A percentile compares a stretch with the other conserved stretches of the same genome.
phyloP scores from a whole-genome alignment of 2,113 vertebrate genomes.

The Arvicanthis niloticus region DNA sequence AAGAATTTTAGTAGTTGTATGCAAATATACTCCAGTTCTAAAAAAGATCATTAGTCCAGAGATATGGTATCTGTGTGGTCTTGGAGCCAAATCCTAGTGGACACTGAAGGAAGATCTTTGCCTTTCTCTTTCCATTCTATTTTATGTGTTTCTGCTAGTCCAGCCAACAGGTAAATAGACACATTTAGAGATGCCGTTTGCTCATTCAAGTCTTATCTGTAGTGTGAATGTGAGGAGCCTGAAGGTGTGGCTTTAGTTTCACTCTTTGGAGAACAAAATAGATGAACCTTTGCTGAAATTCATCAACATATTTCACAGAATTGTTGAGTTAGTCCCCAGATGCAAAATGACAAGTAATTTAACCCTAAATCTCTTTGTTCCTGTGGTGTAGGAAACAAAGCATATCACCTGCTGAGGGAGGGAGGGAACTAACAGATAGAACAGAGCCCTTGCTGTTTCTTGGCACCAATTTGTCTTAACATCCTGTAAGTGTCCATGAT shows the following conservation, averaged over 20 bases:
- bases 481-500: not conserved
- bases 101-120: not conserved
- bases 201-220: not conserved
- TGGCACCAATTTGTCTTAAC: no score
- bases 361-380: not conserved
- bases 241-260: not conserved
- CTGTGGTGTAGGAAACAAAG: not conserved
- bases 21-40: not conserved
- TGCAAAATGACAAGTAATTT: not conserved
- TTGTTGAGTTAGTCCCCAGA: not conserved
- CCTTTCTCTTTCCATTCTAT: not conserved
- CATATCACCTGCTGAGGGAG: not conserved
- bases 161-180: not conserved
- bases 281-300: constrained; percentile 14
- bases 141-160: not conserved
- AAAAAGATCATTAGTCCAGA: not conserved
- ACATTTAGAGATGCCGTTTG: not conserved
- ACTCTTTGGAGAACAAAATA: not conserved
- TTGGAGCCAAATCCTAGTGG: not conserved
- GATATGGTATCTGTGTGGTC: not conserved
- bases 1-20: not conserved
- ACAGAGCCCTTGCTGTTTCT: not conserved
- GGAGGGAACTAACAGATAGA: not conserved
- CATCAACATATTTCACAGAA: not conserved
- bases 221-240: not conserved